These are phyloP conservation scores for Tympanuchus pallidicinctus DNA, from an alignment of 2,113 vertebrate genomes.

Conservation along the genomic window DNA sequence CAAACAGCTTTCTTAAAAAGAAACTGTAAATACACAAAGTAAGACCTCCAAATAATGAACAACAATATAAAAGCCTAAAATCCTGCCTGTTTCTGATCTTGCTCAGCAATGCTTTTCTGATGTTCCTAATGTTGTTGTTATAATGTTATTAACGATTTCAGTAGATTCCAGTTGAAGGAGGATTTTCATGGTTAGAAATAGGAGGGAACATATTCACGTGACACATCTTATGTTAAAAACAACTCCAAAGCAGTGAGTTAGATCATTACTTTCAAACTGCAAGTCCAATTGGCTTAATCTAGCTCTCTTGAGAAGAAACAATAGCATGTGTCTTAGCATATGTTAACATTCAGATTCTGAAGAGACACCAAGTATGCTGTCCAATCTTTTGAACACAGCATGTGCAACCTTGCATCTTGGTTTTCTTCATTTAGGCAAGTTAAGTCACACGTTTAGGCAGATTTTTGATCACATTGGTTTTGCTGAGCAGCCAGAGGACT, in stretches of 20 bases:
- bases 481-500: not conserved
- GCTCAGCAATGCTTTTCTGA: not conserved
- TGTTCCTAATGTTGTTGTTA: not conserved
- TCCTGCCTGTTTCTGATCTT: not conserved
- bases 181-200: not conserved
- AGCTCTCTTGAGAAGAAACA: not conserved
- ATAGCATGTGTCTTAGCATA: not conserved
- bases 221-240: not conserved
- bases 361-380: not conserved
- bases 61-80: not conserved
- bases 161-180: not conserved
- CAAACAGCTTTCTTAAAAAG: not conserved
- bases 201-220: not conserved
- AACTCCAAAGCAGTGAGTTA: not conserved
- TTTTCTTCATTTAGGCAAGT: not conserved
- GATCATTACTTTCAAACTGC: not conserved
- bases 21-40: not conserved
- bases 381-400: not conserved
- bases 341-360: not conserved
- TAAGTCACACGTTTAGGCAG: not conserved
- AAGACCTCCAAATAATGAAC: not conserved
- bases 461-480: fast-evolving
- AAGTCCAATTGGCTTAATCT: not conserved
- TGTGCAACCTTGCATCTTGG: not conserved
- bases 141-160: not conserved